Evolutionary conservation across 2,113 vertebrate genomes (phyloP).

Genomic region (Scophthalmus maximus): DNA sequence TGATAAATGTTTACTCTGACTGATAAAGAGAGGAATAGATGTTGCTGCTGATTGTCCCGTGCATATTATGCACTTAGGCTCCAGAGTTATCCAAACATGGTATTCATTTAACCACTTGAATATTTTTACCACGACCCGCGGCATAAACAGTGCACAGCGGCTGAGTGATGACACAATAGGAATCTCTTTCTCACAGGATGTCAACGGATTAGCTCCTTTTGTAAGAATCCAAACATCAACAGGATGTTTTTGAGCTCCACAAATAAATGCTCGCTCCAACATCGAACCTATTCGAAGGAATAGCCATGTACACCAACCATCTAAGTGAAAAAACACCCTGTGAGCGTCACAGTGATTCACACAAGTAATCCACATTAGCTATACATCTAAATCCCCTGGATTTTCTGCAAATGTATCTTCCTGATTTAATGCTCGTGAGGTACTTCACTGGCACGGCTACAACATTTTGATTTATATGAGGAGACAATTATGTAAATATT

Average conservation of each 20-base stretch:
- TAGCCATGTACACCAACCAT: slow-evolving; percentile 17
- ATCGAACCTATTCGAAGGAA: slow-evolving; percentile 7
- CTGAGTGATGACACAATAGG: slow-evolving; percentile 10
- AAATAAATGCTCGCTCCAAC: slow-evolving; percentile 35
- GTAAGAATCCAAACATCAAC: slow-evolving; percentile 49
- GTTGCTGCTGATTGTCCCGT: background rate
- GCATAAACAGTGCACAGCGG: slow-evolving; percentile 33
- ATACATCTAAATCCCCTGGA: slow-evolving; percentile 49
- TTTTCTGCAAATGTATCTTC: slow-evolving; percentile 54
- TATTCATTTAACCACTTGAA: slow-evolving; percentile 15
- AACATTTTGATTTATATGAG: slow-evolving; percentile 61
- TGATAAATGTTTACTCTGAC: slow-evolving; percentile 29
- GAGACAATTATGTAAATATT: slow-evolving; percentile 73
- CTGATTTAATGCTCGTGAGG: slow-evolving; percentile 58
- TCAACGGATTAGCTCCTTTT: slow-evolving; percentile 37
- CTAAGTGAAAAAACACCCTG: slow-evolving; percentile 17
- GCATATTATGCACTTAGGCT: background rate
- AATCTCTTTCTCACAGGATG: slow-evolving; percentile 8
- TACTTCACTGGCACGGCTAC: slow-evolving; percentile 50
- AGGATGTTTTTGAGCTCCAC: slow-evolving; percentile 58
- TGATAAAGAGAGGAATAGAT: slow-evolving; percentile 13
- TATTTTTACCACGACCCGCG: slow-evolving; percentile 28
- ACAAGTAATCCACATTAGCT: slow-evolving; percentile 49
- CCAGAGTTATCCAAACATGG: slow-evolving; percentile 25
- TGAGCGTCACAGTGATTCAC: slow-evolving; percentile 28